Evolutionary conservation across 2,113 vertebrate genomes (phyloP).

Genomic region (Paramisgurnus dabryanus): DNA sequence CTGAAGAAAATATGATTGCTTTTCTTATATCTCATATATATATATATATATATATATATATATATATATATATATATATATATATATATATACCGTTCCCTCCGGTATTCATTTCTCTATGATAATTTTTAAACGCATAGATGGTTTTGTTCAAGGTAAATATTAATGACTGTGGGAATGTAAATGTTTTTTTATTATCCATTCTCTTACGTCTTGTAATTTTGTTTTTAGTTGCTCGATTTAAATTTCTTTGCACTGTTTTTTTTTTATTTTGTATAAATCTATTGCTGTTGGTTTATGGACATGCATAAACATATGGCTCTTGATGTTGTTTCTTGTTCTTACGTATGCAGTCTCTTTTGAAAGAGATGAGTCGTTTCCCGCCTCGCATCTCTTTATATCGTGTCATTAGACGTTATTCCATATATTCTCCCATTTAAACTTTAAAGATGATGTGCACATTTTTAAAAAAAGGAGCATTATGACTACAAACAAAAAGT

Average conservation of each 20-base stretch:
- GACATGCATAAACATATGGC: conserved; percentile 36
- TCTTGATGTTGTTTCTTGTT: conserved; percentile 33
- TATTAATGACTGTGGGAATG: conserved; percentile 54
- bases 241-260: conserved; percentile 53
- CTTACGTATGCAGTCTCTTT: conserved; percentile 31
- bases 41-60: background rate
- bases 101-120: conserved; percentile 34
- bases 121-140: conserved; percentile 30
- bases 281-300: conserved; percentile 46
- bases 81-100: background rate
- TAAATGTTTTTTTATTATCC: conserved; percentile 61
- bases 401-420: conserved; percentile 43
- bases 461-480: conserved; percentile 57
- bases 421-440: conserved; percentile 47
- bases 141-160: conserved; percentile 43
- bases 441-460: conserved; percentile 56
- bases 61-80: background rate
- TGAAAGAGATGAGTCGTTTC: conserved; percentile 15
- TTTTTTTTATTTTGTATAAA: conserved; percentile 55
- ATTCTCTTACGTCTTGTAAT: conserved; percentile 26
- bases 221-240: background rate
- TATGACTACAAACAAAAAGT: conserved; percentile 53
- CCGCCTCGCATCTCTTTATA: conserved; percentile 29
- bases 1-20: conserved; percentile 33
- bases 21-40: conserved; percentile 1